Percentiles rank a stretch among this genome's conserved stretches.
Conservation (phyloP, 2,888 invertebrate species). For the Muscina levida region DNA sequence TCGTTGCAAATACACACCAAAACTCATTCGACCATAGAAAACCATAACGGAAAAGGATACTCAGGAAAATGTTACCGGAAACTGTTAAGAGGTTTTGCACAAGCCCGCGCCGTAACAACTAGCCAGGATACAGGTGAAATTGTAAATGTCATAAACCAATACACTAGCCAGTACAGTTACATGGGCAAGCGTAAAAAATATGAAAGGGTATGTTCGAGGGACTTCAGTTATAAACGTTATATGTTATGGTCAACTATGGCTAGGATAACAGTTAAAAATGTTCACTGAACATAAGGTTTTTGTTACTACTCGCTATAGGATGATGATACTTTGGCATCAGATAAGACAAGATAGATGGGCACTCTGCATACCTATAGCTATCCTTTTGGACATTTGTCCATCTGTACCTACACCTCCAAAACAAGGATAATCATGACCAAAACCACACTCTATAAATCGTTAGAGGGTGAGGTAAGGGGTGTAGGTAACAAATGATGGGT, state of each 20-base stretch:
- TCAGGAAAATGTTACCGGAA: not conserved
- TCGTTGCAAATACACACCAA: no score
- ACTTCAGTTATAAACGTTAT: no score
- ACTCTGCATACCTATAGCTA: not conserved
- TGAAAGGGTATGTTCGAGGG: no score
- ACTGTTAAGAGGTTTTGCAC: not conserved
- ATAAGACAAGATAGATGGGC: not conserved
- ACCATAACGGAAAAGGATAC: constrained; percentile 4
- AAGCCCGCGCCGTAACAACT: not conserved
- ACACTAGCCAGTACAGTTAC: no score
- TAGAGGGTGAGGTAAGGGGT: not conserved
- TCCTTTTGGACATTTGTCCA: not conserved
- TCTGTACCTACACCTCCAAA: no score
- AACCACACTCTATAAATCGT: no score
- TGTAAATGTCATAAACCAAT: no score
- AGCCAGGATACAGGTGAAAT: not conserved
- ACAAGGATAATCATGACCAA: no score
- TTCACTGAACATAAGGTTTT: not conserved
- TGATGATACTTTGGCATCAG: not conserved
- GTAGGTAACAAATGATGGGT: constrained; percentile 11
- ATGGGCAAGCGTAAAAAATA: no score
- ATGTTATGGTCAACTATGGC: no score
- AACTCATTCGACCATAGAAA: not conserved
- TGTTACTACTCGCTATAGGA: not conserved
- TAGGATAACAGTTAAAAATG: not conserved